Percentiles rank a stretch among this genome's conserved stretches.
Conservation (phyloP, 1,140 invertebrate genomes). For the Ceratosolen solmsi region DNA sequence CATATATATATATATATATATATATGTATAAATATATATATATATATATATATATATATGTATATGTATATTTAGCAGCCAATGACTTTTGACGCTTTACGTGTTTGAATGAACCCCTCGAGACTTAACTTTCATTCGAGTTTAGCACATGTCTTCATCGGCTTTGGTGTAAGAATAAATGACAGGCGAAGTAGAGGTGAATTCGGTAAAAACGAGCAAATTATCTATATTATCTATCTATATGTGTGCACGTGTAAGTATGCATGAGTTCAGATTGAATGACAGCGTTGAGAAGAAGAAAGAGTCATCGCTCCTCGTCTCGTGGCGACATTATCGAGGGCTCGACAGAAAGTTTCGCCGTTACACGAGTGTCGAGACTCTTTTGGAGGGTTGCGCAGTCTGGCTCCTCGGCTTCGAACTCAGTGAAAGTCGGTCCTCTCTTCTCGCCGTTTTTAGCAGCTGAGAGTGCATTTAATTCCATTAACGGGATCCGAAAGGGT, state of each 20-base stretch:
- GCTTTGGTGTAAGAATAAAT: slow-evolving; percentile 3
- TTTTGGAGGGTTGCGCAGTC: neutral
- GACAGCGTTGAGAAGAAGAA: neutral
- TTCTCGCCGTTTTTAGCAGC: neutral
- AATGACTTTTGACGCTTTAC: neutral
- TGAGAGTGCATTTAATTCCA: slow-evolving; percentile 19
- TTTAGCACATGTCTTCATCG: slow-evolving; percentile 3
- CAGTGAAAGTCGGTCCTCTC: neutral
- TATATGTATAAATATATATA: no score
- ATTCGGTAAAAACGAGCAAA: slow-evolving; percentile 12
- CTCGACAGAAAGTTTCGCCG: neutral
- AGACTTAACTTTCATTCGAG: slow-evolving; percentile 14
- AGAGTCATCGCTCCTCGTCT: neutral
- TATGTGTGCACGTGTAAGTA: no score
- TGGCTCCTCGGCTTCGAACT: neutral
- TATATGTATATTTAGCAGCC: no score
- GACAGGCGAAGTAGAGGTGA: neutral
- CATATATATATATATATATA: no score
- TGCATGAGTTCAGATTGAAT: neutral
- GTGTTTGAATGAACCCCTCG: neutral
- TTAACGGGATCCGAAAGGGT: neutral
- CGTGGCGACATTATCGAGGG: neutral
- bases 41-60: no score
- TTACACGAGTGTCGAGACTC: neutral
- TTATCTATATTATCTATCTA: no score